Base-by-base conservation (phyloP, 2,888 invertebrate genomes). In the Orthonychiurus folsomi region DNA sequence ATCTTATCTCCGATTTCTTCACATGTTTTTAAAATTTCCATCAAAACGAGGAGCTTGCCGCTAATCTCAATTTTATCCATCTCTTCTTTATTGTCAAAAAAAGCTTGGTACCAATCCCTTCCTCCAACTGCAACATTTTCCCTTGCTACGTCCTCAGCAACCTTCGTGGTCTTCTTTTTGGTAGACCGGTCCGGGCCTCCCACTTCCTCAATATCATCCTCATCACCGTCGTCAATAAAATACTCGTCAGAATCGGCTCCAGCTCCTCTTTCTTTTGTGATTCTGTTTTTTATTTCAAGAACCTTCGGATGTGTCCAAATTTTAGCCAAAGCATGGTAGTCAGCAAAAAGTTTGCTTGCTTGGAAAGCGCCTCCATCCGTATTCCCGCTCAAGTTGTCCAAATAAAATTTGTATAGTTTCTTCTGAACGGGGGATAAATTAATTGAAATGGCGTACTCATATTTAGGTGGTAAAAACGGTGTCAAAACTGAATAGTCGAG, bases 1-100 rank as follows among this genome's bases (percentile, higher is more conserved):
- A 97, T 80, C 82, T 99, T 99, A 76, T 99, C 97, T 0, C 96
- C 97, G 70, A 96, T 93, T 70, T 87, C 83, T 77, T 95, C 94
- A 76, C 93, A 93, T 79, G 93, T 88, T 71, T 87, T 84, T 69
- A 99, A 80, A 70, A 99, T 88, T 60, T 88, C 86, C 76, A 95
- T 87, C 25, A 96, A 80, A 50, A 96, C 79, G 56, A 84, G 77
- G 1, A 95, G 80, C 77, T 95, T 96, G 64, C 87, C 84, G 63
- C 92, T 87, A 72, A 86, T 80, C 52, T 83, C 81, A 72, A 93
- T n/a, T 1, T 50, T 18, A 9, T 61, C n/a, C n/a, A 65, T 47
- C 2, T 58, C 56, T 18, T 52, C 60, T 25, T 61, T 56, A 15
- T 52, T 15, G 21, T 60, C 56, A 50, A 68, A 57, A 27, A 65